Evolutionary conservation across 1,140 invertebrate species (phyloP), one percentile per base, ranked within the genome.

Genomic region (Bradynema listronoti): DNA sequence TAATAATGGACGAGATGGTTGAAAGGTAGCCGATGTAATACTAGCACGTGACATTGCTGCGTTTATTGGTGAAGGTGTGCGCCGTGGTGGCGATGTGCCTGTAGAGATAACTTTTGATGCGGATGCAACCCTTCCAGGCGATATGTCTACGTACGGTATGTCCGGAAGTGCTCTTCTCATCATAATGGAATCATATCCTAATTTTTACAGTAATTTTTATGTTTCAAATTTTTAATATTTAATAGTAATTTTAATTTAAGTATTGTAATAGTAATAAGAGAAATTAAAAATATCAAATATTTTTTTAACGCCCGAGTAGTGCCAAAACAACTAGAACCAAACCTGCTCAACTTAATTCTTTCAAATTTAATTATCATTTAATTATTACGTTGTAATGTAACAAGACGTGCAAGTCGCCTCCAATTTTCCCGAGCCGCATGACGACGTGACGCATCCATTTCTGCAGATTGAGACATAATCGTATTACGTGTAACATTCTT

Each of bases 81-180:
- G 41, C 30, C 19, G 63, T n/a, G 58, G 61, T 11, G 43, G 52
- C 57, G 59, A 5, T 4, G 41, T 24, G 4, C 56, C 34, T 34
- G 43, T 14, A 25, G 51, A 22, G 25, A 34, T 55, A 16, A 34
- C 16, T 9, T 57, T 22, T 6, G 16, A 2, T 2, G 27, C 27
- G 27, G 27, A 45, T 29, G 55, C 56, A 11, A 22, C 45, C 7
- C 61, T 58, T 4, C 61, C 61, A 19, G 61, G 61, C 1, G 66
- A 55, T 29, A 72, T 32, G 32, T 68, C 69, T 24, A 56, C 66
- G 52, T 33, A 72, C 4, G 69, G 69, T 34, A 72, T 68, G 42
- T 68, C 66, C 16, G 58, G 34, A 11, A 45, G 25, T 33, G 11
- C 22, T 63, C 54, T 49, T 61, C 67, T 25, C 59, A 47, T 34